phyloP scores from a whole-genome alignment of 2,888 invertebrate species.

The Pomacea canaliculata region DNA sequence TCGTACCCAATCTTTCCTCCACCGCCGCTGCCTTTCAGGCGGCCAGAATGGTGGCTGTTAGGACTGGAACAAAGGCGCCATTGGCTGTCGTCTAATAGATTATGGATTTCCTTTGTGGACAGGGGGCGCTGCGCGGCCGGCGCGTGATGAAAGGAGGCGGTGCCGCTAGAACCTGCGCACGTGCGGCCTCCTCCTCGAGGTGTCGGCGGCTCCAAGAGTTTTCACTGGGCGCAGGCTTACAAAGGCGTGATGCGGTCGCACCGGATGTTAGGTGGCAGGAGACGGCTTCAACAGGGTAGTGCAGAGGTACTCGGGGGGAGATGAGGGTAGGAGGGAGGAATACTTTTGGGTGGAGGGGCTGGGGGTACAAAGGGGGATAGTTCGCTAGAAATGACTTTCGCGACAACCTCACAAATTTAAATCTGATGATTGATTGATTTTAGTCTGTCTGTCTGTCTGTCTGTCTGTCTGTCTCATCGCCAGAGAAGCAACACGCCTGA shows the following conservation, averaged over 20 bases:
- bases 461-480: no score
- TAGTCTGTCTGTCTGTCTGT: no score
- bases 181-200: not conserved
- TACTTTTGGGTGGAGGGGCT: no score
- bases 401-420: no score
- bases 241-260: not conserved
- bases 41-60: conserved; percentile 11
- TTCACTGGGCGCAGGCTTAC: not conserved
- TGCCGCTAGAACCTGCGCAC: not conserved
- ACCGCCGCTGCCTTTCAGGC: no score
- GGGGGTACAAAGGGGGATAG: no score
- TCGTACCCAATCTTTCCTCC: no score
- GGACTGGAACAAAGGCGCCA: conserved; percentile 16
- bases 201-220: not conserved
- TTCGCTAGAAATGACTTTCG: no score
- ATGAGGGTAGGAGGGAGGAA: not conserved
- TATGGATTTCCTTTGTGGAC: conserved; percentile 12
- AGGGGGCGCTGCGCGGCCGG: no score
- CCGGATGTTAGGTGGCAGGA: not conserved
- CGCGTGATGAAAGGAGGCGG: conserved; percentile 4
- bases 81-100: conserved; percentile 16
- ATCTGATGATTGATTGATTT: no score
- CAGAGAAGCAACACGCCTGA: no score
- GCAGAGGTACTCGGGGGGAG: not conserved
- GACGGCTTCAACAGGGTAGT: not conserved